Conservation (phyloP, 1,140 invertebrate genomes). For the Theocolax elegans region DNA sequence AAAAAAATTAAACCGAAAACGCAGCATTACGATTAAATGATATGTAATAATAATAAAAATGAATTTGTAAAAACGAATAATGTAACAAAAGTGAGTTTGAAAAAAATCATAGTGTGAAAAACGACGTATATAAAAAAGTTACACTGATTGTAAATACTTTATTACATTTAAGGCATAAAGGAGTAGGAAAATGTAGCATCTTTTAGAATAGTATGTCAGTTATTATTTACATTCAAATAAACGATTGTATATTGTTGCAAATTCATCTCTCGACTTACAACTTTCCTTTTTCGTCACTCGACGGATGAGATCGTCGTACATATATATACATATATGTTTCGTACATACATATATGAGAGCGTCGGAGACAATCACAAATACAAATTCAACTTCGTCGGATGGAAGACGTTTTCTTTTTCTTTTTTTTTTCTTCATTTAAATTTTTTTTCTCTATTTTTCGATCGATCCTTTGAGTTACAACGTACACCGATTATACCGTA, state of each 20-base stretch:
- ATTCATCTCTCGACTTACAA: too few species aligned
- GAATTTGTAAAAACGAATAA: background rate
- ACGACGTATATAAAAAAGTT: too few species aligned
- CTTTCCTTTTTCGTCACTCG: constrained; percentile 41
- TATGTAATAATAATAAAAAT: too few species aligned
- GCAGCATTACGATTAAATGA: too few species aligned
- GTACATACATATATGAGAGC: background rate
- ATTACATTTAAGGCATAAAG: constrained; percentile 34
- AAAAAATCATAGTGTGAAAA: too few species aligned
- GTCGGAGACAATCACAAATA: background rate
- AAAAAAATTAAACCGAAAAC: too few species aligned
- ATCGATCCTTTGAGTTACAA: background rate
- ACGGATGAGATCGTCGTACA: background rate
- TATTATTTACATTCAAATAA: constrained; percentile 57
- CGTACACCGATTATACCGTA: background rate
- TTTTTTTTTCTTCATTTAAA: background rate
- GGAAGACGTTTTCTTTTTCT: constrained; percentile 4
- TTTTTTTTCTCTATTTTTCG: background rate
- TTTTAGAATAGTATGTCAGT: constrained; percentile 29
- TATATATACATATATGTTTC: background rate
- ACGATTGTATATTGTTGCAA: constrained; percentile 64
- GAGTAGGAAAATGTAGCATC: constrained; percentile 22
- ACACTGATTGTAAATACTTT: constrained; percentile 31
- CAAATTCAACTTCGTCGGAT: background rate
- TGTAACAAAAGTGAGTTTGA: background rate